phyloP scores from a whole-genome alignment of 2,888 invertebrate species.

The Cremastinae sp. region DNA sequence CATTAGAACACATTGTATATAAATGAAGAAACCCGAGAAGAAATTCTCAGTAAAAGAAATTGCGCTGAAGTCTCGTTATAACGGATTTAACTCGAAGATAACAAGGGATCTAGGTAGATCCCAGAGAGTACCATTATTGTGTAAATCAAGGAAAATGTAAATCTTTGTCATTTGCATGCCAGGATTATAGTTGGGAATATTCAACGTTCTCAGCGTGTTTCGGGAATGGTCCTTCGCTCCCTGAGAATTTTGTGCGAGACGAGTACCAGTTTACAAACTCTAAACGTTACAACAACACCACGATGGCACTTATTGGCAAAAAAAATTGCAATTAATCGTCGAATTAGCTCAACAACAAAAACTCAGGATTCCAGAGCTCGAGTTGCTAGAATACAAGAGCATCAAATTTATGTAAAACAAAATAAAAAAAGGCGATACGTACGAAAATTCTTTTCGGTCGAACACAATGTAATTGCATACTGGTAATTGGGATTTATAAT shows the following conservation, averaged over 20 bases:
- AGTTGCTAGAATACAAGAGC: too few species aligned
- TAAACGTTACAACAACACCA: conserved; percentile 18
- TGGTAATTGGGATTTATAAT: not conserved
- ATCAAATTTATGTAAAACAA: not conserved
- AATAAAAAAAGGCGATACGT: not conserved
- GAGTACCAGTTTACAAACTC: conserved; percentile 24
- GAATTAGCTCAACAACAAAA: conserved; percentile 49
- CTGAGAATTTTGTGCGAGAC: conserved; percentile 12
- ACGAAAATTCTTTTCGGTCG: not conserved
- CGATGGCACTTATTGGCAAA: not conserved
- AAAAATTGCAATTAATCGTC: conserved; percentile 51
- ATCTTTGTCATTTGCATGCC: conserved; percentile 72
- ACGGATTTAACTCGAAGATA: conserved; percentile 59
- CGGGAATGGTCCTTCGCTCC: conserved; percentile 19
- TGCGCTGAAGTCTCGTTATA: conserved; percentile 55
- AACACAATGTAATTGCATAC: not conserved
- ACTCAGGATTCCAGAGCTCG: conserved; percentile 10
- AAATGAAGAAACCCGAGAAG: conserved; percentile 27
- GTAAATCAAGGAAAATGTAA: conserved; percentile 72
- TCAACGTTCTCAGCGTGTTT: conserved; percentile 59
- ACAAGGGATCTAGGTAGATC: conserved; percentile 56
- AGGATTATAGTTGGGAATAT: conserved; percentile 67
- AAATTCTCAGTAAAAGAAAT: conserved; percentile 37
- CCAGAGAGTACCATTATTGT: conserved; percentile 67
- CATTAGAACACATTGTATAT: conserved; percentile 18